phyloP scores from a whole-genome alignment of 23 tunicate species.

The Ciona savignyi region DNA sequence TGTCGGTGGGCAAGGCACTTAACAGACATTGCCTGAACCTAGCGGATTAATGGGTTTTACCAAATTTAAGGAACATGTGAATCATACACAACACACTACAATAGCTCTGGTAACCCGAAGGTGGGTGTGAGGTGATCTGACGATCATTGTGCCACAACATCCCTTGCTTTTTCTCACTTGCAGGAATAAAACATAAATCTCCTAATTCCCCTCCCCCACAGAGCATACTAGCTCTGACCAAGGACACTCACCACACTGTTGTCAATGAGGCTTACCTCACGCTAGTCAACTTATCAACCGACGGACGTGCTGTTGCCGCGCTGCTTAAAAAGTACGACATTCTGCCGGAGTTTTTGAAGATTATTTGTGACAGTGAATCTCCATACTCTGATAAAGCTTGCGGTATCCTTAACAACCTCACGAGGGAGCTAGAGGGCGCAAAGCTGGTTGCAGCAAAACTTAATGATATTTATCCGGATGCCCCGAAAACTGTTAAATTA shows the following conservation, averaged over 20 bases:
- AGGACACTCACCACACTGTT: conserved; percentile 29
- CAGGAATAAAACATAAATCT: too few species aligned
- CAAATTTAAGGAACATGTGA: too few species aligned
- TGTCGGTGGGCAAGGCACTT: too few species aligned
- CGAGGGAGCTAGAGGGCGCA: conserved; percentile 24
- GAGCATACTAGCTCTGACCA: conserved; percentile 26
- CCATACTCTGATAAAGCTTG: conserved; percentile 42
- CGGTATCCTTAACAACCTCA: conserved; percentile 52
- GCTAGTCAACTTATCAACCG: conserved; percentile 36
- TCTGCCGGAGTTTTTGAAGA: conserved; percentile 43
- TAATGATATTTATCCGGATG: background rate
- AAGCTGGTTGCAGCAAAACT: conserved; percentile 13
- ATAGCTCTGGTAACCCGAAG: too few species aligned
- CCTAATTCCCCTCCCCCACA: too few species aligned
- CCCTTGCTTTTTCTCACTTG: too few species aligned
- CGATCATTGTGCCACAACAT: too few species aligned
- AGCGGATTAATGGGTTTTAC: too few species aligned
- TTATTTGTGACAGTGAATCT: conserved; percentile 45
- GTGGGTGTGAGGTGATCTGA: too few species aligned
- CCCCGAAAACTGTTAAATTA: background rate
- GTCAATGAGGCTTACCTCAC: conserved; percentile 30
- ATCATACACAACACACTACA: too few species aligned
- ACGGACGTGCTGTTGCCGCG: conserved; percentile 12
- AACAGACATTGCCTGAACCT: too few species aligned
- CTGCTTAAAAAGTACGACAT: conserved; percentile 38